Evolutionary conservation across 2,888 invertebrate genomes (phyloP), one percentile per base, ranked within the genome.

Genomic region (Matsumyia berberina): DNA sequence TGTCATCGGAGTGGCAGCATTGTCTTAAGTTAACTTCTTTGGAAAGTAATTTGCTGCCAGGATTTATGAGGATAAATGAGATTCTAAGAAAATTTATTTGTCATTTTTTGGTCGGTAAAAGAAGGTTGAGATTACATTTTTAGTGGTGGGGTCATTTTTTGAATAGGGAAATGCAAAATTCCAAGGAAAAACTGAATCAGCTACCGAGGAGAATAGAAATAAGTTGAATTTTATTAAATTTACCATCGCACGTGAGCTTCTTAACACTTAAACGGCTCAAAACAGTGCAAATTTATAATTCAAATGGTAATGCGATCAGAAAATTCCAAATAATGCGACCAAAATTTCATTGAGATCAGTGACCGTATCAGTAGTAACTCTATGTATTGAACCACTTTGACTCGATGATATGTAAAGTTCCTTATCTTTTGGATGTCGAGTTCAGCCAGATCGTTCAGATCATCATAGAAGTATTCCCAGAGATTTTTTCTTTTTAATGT

Each of bases 41-140:
- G 69, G 62, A 80, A 85, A 85, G 74, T 80, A 85, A 85, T 85
- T 80, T 85, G 66, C 76, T 85, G 79, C 57, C 58, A 64, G 58
- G 80, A 80, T 76, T 85, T 79, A 85, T 85, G 85, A 85, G 80
- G 58, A 85, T 70, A 70, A 83, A 85, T 85, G 76, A 53, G 85
- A 85, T 76, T 70, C 66, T 24, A 64, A 74, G 49, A 39, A 46
- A 55, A 81, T 67, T 74, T 67, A 67, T 81, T 64, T 80, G 66
- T 37, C 42, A 12, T 58, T 74, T 80, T 42, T 62, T 53, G 53
- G 62, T 33, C 46, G 46, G n/a, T 35, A 37, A 57, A 57, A 24
- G 11, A 53, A 33, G 11, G 11, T 55, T 1, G 5, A 35, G 53
- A 53, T 53, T 53, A 53, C 8, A 31, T 4, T 15, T 33, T 51